Evolutionary conservation across 2,113 vertebrate species (phyloP).

Genomic region (Pholis gunnellus): DNA sequence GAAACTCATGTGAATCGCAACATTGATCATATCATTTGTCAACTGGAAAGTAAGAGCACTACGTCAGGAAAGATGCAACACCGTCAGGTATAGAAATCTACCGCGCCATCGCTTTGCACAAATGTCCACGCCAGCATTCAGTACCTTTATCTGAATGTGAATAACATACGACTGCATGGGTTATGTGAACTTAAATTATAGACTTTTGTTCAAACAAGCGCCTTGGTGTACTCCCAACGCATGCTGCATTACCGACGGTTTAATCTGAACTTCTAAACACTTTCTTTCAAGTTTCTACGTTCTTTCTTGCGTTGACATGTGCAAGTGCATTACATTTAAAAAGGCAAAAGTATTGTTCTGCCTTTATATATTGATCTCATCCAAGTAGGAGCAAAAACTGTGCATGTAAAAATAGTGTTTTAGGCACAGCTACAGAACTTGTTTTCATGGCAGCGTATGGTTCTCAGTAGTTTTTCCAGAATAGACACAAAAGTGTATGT

Average conservation of each 20-base stretch:
- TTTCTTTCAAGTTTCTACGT: slow-evolving; percentile 29
- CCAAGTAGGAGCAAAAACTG: slow-evolving; percentile 17
- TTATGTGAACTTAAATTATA: neutral
- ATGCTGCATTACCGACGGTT: neutral
- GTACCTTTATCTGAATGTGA: neutral
- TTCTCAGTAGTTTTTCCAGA: slow-evolving; percentile 49
- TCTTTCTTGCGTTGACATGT: neutral
- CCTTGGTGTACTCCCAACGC: neutral
- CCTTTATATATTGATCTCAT: neutral
- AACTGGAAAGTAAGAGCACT: neutral
- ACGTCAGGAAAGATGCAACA: neutral
- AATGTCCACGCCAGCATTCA: neutral
- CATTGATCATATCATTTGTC: neutral
- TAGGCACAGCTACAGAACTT: slow-evolving; percentile 56
- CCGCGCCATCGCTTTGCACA: neutral
- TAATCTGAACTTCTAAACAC: neutral
- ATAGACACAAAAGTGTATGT: slow-evolving; percentile 12
- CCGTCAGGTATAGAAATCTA: neutral
- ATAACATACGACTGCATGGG: neutral
- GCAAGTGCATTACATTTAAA: neutral
- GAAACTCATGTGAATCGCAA: neutral
- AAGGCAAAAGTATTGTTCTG: slow-evolving; percentile 3
- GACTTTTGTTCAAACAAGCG: neutral
- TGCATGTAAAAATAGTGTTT: slow-evolving; percentile 50
- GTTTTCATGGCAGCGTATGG: slow-evolving; percentile 47